Percentiles rank a stretch among this genome's conserved stretches.
Conservation (phyloP, 2,888 invertebrate species). For the Apamea crenata region DNA sequence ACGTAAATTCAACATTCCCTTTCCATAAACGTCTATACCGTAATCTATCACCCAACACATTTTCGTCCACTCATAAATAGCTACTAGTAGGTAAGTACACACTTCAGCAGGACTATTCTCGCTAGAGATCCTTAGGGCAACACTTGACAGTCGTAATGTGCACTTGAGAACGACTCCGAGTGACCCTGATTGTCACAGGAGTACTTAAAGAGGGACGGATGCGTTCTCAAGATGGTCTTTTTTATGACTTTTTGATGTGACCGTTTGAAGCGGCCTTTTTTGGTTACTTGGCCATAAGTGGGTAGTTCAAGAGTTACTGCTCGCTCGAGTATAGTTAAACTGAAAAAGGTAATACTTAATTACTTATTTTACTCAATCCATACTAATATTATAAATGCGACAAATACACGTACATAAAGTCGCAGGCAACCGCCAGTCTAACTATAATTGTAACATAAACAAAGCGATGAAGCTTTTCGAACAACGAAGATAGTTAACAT, state of each 20-base stretch:
- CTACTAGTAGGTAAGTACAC: slow-evolving; percentile 25
- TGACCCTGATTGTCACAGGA: slow-evolving; percentile 62
- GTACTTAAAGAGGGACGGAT: slow-evolving; percentile 48
- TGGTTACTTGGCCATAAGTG: slow-evolving; percentile 12
- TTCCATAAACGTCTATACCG: background rate
- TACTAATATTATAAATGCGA: background rate
- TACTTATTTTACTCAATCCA: background rate
- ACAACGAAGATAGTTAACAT: background rate
- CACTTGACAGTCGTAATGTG: slow-evolving; percentile 61
- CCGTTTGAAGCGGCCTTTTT: slow-evolving; percentile 26
- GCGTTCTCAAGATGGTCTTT: slow-evolving; percentile 39
- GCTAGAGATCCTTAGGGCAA: slow-evolving; percentile 21
- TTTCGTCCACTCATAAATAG: slow-evolving; percentile 26
- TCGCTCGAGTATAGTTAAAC: background rate
- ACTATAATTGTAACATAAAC: background rate
- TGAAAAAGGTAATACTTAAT: background rate
- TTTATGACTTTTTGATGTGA: slow-evolving; percentile 44
- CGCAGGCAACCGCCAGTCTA: too few relatives aligned
- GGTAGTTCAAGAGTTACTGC: slow-evolving; percentile 29
- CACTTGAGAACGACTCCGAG: slow-evolving; percentile 55
- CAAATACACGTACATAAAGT: background rate
- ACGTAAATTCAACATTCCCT: background rate
- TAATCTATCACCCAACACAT: background rate
- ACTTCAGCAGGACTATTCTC: slow-evolving; percentile 34
- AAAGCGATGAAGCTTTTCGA: background rate